Base-by-base conservation (phyloP, 1,140 invertebrate species). In the Brachionus koreanus region DNA sequence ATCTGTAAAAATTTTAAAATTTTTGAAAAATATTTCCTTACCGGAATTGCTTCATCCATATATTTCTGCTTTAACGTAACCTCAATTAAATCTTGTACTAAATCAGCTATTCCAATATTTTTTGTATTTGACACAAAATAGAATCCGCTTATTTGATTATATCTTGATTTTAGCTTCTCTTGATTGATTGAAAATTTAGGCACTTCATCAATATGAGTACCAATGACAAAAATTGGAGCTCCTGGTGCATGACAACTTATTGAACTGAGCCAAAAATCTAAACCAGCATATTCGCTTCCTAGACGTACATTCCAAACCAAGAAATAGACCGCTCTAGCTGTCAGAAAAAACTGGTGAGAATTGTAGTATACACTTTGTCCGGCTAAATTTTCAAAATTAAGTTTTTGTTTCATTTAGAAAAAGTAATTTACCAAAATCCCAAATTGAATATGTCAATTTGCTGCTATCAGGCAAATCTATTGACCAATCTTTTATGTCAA, bases 341-440 rank as follows among this genome's bases (percentile, higher is more conserved):
- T 87, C 72, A 88, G 83, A 84, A 88, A 88, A 84, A 88, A 88
- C 85, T 88, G 87, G 83, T 88, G 87, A 29, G 87, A 88, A 83
- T 88, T 88, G 83, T 88, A 88, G 83, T 88, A 88, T 2, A 88
- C 86, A 23, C 86, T 87, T 81, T 88, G 87, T 6, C 87, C 87
- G 83, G 87, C 87, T 85, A 88, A 37, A 52, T n/a, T 35, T 3
- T 35, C 5, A 77, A 23, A 19, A 52, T 49, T 9, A 49, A 49
- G 12, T 5, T 23, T 74, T 74, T 74, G 16, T 39, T 42, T 29
- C 35, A 12, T 6, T 29, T 29, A 29, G 29, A 29, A 29, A 29
- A 29, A 29, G n/a, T 29, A 77, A 25, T n/a, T 25, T 77, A 77
- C 74, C 74, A 61, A 79, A 88, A 83, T 88, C 87, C 76, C 76